Conservation (phyloP, 1,140 invertebrate genomes). For the Drosophila murphyi region DNA sequence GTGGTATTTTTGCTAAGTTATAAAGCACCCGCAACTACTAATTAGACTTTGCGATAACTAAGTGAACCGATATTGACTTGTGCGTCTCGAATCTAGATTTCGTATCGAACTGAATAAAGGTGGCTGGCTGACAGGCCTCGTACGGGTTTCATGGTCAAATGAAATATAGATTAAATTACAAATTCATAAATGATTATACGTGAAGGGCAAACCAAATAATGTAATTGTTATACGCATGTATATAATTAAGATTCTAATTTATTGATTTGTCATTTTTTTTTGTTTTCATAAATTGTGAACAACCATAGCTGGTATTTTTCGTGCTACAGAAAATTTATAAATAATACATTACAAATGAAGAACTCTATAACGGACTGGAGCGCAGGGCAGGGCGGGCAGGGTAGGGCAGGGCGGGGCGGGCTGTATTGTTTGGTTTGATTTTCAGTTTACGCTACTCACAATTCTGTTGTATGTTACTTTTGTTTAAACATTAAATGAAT, state of each 20-base stretch:
- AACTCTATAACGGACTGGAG: not conserved
- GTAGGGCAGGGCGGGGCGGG: conserved; percentile 30
- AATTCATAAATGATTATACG: conserved; percentile 8
- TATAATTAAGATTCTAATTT: conserved; percentile 32
- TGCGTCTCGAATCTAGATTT: conserved; percentile 34
- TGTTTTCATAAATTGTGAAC: conserved; percentile 30
- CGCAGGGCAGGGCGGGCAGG: conserved; percentile 4
- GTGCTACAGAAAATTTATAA: conserved; percentile 41
- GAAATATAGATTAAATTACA: conserved; percentile 10
- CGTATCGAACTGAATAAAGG: conserved; percentile 12
- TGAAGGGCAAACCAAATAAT: conserved; percentile 10
- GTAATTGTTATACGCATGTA: conserved; percentile 12
- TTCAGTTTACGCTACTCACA: conserved; percentile 28
- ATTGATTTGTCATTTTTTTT: conserved; percentile 43
- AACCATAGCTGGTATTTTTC: conserved; percentile 36
- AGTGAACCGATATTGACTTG: conserved; percentile 32
- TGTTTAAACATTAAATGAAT: conserved; percentile 43
- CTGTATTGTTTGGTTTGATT: conserved; percentile 14
- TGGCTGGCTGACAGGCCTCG: not conserved
- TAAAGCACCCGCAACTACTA: conserved; percentile 49
- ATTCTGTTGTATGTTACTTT: conserved; percentile 28
- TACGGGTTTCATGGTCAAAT: not conserved
- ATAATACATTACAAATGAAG: conserved; percentile 33
- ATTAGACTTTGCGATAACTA: conserved; percentile 25
- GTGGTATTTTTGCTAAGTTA: conserved; percentile 27